Evolutionary conservation across 2,113 vertebrate species (phyloP).

Genomic region (Geococcyx californianus): DNA sequence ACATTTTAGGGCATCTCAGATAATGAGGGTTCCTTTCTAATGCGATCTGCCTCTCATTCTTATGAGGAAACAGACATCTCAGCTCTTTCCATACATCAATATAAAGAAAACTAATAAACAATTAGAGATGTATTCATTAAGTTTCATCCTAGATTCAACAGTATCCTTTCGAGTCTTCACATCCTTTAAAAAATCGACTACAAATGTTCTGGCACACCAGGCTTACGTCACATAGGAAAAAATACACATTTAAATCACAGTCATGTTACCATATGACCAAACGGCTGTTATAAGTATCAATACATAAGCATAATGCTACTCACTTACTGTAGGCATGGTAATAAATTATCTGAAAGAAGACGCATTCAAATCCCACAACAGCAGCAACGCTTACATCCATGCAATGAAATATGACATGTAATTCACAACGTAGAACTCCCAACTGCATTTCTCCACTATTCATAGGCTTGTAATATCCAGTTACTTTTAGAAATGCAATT

Average conservation of each 20-base stretch:
- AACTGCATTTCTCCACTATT: slow-evolving; percentile 37
- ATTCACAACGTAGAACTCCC: slow-evolving; percentile 41
- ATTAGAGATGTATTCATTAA: not conserved
- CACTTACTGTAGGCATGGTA: not conserved
- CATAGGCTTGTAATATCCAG: slow-evolving; percentile 50
- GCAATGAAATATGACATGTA: slow-evolving; percentile 54
- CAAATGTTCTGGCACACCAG: not conserved
- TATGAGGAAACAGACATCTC: not conserved
- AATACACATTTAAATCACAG: not conserved
- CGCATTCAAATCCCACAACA: slow-evolving; percentile 20
- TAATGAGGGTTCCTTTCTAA: not conserved
- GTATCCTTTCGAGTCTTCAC: not conserved
- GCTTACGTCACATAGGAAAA: not conserved
- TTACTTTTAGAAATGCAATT: slow-evolving; percentile 61
- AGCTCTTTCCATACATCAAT: not conserved
- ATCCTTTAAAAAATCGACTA: not conserved
- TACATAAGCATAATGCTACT: slow-evolving; percentile 17
- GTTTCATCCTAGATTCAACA: not conserved
- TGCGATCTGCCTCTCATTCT: not conserved
- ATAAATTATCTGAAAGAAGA: slow-evolving; percentile 49
- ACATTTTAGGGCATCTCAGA: not conserved
- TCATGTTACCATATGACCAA: not conserved
- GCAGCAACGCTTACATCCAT: not conserved
- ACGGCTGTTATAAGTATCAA: not conserved
- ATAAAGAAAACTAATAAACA: not conserved